phyloP scores from a whole-genome alignment of 2,888 invertebrate species.

The Drosophila leonis region DNA sequence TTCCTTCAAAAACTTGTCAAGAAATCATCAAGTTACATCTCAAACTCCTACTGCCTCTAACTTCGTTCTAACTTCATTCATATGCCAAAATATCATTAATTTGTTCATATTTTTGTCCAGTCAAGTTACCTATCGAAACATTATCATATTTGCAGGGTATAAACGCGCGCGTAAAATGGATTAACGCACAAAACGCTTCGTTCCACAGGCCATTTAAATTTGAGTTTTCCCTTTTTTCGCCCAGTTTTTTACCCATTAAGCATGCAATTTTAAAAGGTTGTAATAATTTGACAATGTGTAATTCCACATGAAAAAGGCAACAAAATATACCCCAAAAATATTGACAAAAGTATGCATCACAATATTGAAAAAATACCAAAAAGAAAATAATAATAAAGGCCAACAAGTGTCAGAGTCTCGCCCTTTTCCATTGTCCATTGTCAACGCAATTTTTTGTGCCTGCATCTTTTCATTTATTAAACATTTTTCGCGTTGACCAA shows the following conservation, averaged over 20 bases:
- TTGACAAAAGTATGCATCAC: conserved; percentile 23
- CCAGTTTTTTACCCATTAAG: conserved; percentile 24
- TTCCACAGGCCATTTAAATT: conserved; percentile 29
- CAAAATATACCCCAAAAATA: conserved; percentile 29
- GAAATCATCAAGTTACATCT: neutral
- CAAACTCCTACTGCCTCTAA: neutral
- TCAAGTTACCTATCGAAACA: neutral
- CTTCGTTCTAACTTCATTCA: neutral
- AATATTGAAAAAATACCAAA: conserved; percentile 14
- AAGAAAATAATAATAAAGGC: conserved; percentile 1
- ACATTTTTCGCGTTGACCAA: conserved; percentile 21
- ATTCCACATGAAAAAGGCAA: conserved; percentile 15
- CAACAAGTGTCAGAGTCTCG: conserved; percentile 27
- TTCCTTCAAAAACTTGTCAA: too few species aligned
- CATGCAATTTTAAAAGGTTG: conserved; percentile 50
- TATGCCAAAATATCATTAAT: too few species aligned
- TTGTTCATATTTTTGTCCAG: neutral
- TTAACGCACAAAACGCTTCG: conserved; percentile 21
- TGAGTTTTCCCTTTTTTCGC: conserved; percentile 9
- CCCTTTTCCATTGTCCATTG: conserved; percentile 14
- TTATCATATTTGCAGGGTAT: neutral
- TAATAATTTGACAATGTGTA: conserved; percentile 53
- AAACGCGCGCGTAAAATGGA: conserved; percentile 5
- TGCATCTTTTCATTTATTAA: conserved; percentile 33
- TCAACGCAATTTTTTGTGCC: conserved; percentile 21